Evolutionary conservation across 1,140 invertebrate species (phyloP).

Genomic region (Neodiprion fabricii): DNA sequence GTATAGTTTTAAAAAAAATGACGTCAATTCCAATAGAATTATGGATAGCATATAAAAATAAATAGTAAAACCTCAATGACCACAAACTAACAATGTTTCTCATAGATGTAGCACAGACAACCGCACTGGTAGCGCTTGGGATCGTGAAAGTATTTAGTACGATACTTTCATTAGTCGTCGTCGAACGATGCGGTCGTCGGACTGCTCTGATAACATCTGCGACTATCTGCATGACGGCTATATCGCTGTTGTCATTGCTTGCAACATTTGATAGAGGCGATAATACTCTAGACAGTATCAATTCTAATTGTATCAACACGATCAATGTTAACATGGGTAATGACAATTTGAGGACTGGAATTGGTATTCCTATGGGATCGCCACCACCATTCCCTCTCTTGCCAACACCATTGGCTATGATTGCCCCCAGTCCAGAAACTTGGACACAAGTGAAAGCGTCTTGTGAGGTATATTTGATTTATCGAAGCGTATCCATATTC

Average conservation of each 20-base stretch:
- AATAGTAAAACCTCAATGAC: no score
- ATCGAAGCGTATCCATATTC: constrained; percentile 7
- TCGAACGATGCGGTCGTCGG: constrained; percentile 64
- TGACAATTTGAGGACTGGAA: constrained; percentile 25
- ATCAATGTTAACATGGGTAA: constrained; percentile 16
- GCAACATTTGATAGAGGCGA: constrained; percentile 54
- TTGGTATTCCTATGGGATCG: constrained; percentile 38
- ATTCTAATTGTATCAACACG: constrained; percentile 36
- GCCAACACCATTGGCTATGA: constrained; percentile 52
- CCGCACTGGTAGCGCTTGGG: constrained; percentile 53
- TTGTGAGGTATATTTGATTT: constrained; percentile 41
- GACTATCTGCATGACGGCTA: constrained; percentile 57
- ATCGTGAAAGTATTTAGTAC: constrained; percentile 53
- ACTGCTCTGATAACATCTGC: constrained; percentile 62
- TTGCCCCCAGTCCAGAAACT: constrained; percentile 45
- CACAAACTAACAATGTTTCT: constrained; percentile 8
- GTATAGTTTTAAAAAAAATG: neutral
- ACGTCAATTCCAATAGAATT: constrained; percentile 4
- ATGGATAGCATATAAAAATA: neutral
- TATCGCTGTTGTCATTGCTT: constrained; percentile 54
- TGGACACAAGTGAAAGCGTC: constrained; percentile 52
- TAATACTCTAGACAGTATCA: constrained; percentile 35
- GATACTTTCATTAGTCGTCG: constrained; percentile 55
- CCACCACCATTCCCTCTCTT: constrained; percentile 52
- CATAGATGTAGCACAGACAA: constrained; percentile 50